phyloP scores from a whole-genome alignment of 1,140 invertebrate species.

The Xylocopa sonorina region DNA sequence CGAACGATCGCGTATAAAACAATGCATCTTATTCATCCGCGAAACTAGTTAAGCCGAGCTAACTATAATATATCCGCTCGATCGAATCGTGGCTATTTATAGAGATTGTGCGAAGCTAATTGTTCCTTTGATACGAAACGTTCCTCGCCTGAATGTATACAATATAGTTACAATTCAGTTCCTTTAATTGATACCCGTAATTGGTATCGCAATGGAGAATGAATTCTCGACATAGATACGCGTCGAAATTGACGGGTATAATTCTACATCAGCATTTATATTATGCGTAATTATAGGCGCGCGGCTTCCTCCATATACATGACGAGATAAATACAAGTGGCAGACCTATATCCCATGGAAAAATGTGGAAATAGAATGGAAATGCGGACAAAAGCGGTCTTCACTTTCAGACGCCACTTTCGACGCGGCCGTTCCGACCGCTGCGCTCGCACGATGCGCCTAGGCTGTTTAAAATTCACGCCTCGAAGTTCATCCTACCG shows the following conservation, averaged over 20 bases:
- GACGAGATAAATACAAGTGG: background rate
- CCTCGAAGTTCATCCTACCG: conserved; percentile 37
- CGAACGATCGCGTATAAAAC: too few species aligned
- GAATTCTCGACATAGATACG: background rate
- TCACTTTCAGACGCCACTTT: conserved; percentile 27
- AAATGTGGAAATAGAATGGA: background rate
- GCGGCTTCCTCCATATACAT: too few species aligned
- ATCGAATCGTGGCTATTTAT: too few species aligned
- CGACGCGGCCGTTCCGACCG: conserved; percentile 26
- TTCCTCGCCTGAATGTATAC: too few species aligned
- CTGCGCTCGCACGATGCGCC: background rate
- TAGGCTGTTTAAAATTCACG: conserved; percentile 56
- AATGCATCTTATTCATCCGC: too few species aligned
- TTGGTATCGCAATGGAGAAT: background rate
- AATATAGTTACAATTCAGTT: background rate
- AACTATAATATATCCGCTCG: too few species aligned
- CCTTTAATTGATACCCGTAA: too few species aligned
- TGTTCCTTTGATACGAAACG: too few species aligned
- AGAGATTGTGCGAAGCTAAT: too few species aligned
- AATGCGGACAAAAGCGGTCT: conserved; percentile 18
- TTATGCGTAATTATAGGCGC: background rate
- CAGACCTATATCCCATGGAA: background rate
- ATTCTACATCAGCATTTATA: background rate
- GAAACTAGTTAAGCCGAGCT: too few species aligned
- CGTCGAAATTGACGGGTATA: background rate